A percentile compares a stretch with the other conserved stretches of the same genome.
Evolutionary conservation across 2,113 vertebrate genomes (phyloP).

Genomic region (Anhinga rufa): DNA sequence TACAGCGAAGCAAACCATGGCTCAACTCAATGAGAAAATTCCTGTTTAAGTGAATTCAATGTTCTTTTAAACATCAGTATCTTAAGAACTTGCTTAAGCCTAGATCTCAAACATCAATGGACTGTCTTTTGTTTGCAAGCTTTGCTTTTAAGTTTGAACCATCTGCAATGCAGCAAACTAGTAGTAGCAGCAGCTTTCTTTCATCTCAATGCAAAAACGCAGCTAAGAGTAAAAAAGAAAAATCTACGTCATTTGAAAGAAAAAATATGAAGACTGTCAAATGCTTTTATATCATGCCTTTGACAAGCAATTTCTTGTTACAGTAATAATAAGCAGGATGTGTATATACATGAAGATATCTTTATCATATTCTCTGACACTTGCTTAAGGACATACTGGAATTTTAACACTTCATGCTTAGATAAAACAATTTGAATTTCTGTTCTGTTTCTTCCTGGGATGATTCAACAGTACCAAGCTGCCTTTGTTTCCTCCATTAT

Average conservation of each 20-base stretch:
- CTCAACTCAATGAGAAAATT: background rate
- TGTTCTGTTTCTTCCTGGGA: background rate
- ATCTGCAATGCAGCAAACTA: background rate
- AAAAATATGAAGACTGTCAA: slow-evolving; percentile 19
- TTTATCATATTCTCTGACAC: background rate
- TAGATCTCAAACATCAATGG: background rate
- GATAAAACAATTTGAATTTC: background rate
- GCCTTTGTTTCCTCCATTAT: background rate
- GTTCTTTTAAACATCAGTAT: background rate
- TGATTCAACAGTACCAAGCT: background rate
- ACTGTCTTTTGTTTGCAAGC: background rate
- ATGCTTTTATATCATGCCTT: background rate
- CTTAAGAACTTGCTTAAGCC: background rate
- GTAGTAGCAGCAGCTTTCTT: background rate
- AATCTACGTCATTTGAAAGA: background rate
- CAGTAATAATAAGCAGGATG: background rate
- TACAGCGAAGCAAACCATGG: background rate
- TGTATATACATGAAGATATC: background rate
- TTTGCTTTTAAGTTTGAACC: background rate
- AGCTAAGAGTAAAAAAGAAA: background rate
- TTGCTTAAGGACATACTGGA: background rate
- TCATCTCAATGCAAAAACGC: background rate
- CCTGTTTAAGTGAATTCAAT: background rate
- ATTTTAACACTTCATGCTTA: background rate
- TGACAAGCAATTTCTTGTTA: background rate